Percentiles rank a stretch among this genome's conserved stretches.
Evolutionary conservation across 2,113 vertebrate genomes (phyloP).

Genomic region (Megaptera novaeangliae): DNA sequence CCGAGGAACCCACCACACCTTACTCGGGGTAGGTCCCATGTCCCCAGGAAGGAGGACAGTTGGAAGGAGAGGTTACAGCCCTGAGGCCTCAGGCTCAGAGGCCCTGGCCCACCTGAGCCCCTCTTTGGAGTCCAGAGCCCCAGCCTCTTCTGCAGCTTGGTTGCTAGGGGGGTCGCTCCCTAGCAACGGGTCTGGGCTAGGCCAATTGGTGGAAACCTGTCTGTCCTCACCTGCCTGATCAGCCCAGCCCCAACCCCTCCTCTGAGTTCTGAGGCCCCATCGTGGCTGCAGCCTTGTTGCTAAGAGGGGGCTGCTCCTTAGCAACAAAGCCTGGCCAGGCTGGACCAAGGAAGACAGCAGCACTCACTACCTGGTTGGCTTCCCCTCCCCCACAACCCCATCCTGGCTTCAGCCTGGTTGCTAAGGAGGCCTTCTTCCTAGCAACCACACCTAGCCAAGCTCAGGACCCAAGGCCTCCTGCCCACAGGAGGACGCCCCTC

Average conservation of each 20-base stretch:
- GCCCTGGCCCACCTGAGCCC: background rate
- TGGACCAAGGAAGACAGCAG: constrained; percentile 14
- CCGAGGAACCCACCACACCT: background rate
- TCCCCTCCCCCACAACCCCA: constrained; percentile 57
- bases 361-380: constrained; percentile 51
- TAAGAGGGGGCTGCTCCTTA: constrained; percentile 61
- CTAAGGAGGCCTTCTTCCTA: constrained; percentile 66
- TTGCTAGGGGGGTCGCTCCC: constrained; percentile 8
- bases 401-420: constrained; percentile 49
- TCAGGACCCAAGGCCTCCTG: constrained; percentile 40
- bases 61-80: background rate
- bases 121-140: background rate
- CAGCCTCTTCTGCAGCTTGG: background rate
- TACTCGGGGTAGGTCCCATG: background rate
- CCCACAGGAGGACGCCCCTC: constrained; percentile 43
- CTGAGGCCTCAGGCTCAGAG: background rate
- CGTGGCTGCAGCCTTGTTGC: constrained; percentile 47
- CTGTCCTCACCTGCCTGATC: constrained; percentile 40
- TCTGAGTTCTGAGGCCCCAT: constrained; percentile 34
- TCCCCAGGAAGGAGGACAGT: background rate
- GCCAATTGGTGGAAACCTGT: background rate
- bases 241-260: background rate
- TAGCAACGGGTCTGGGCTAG: background rate
- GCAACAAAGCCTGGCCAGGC: constrained; percentile 54
- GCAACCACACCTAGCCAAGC: constrained; percentile 54